These are phyloP conservation scores for Actinopyga echinites DNA, from an alignment of 53 echinoderm and acorn worm species.

Conservation along the genomic window DNA sequence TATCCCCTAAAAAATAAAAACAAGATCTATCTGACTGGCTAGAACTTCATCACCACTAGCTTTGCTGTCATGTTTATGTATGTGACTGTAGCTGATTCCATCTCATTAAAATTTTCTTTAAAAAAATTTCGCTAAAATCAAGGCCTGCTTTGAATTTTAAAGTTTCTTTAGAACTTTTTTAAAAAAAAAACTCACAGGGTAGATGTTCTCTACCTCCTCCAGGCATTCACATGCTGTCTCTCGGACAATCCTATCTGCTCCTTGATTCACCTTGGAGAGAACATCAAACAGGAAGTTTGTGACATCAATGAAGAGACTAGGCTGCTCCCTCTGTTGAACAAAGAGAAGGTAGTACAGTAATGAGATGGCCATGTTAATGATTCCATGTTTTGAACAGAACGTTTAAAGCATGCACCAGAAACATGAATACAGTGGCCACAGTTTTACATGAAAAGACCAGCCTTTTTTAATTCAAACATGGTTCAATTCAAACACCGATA, in stretches of 20 bases:
- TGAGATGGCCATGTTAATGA: too few relatives aligned
- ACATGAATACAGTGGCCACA: too few relatives aligned
- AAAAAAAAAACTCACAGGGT: conserved; percentile 58
- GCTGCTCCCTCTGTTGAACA: conserved; percentile 67
- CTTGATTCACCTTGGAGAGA: conserved; percentile 86
- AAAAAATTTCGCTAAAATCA: neutral
- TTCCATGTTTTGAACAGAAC: too few relatives aligned
- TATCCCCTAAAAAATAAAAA: conserved; percentile 64
- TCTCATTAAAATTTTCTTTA: neutral
- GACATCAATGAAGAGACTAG: conserved; percentile 73
- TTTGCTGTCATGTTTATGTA: neutral
- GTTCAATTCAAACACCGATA: too few relatives aligned
- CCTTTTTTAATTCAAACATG: too few relatives aligned
- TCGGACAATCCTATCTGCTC: conserved; percentile 62
- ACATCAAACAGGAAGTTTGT: conserved; percentile 79
- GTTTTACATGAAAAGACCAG: too few relatives aligned
- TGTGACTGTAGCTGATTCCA: neutral
- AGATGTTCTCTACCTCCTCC: conserved; percentile 81
- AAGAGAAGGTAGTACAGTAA: neutral
- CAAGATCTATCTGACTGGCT: too few relatives aligned
- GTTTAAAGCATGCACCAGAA: too few relatives aligned
- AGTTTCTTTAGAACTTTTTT: conserved; percentile 1
- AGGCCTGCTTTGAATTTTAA: too few relatives aligned
- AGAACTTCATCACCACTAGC: too few relatives aligned
- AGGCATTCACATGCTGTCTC: conserved; percentile 89